Evolutionary conservation across 2,797 vertebrate genomes (phyloP).

Genomic region (Peromyscus aztecus): DNA sequence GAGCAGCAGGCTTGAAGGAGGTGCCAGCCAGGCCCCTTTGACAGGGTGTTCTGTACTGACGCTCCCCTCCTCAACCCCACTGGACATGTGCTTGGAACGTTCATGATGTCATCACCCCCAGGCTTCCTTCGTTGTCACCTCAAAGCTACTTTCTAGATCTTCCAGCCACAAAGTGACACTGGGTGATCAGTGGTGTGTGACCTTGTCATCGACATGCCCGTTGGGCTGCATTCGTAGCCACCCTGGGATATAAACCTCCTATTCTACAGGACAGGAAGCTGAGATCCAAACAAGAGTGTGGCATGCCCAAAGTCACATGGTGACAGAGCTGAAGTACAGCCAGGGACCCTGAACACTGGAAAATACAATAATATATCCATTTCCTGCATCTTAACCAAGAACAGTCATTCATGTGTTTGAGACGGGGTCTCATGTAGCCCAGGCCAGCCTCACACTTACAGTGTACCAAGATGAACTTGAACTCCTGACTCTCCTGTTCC

Average conservation of each 20-base stretch:
- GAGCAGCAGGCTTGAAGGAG: neutral
- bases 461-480: neutral
- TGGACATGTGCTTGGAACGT: neutral
- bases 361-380: neutral
- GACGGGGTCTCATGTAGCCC: neutral
- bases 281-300: neutral
- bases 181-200: neutral
- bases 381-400: neutral
- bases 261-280: neutral
- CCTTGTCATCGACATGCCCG: neutral
- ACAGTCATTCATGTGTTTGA: neutral
- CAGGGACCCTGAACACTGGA: neutral
- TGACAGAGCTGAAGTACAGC: neutral
- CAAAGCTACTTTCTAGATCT: neutral
- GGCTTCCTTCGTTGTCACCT: neutral
- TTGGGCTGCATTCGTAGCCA: neutral
- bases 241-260: neutral
- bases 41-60: rapidly evolving
- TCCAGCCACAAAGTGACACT: neutral
- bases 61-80: rapidly evolving
- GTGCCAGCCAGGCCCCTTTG: neutral
- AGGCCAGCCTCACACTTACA: neutral
- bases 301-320: neutral
- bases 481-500: neutral
- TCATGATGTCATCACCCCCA: neutral